A percentile compares a stretch with the other conserved stretches of the same genome.
These are phyloP conservation scores for Lamprotornis superbus DNA, from an alignment of 2,113 vertebrate genomes.

Conservation along the genomic window DNA sequence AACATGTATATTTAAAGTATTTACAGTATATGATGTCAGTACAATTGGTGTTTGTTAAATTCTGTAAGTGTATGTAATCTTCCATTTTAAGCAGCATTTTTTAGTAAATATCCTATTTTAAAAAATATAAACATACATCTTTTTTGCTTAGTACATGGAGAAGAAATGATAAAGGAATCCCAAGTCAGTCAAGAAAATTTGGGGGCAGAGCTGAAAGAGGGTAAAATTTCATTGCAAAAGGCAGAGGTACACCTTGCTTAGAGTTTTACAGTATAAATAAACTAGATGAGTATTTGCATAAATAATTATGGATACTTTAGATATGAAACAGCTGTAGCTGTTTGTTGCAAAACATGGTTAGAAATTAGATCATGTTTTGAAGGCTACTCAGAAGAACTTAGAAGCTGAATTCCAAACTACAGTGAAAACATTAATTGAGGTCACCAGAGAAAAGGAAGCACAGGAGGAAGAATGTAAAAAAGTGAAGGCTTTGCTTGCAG, in stretches of 20 bases:
- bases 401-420: constrained; percentile 73
- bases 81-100: neutral
- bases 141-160: constrained; percentile 72
- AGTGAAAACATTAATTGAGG: constrained; percentile 69
- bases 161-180: constrained; percentile 75
- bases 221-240: constrained; percentile 74
- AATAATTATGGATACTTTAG: neutral
- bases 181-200: constrained; percentile 73
- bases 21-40: neutral
- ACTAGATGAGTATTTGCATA: neutral
- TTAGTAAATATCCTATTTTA: neutral
- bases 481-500: constrained; percentile 70
- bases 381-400: constrained; percentile 73
- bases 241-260: constrained; percentile 72
- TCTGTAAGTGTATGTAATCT: neutral
- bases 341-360: neutral
- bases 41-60: neutral
- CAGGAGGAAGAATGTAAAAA: constrained; percentile 77
- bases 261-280: neutral
- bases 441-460: constrained; percentile 77
- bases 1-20: neutral
- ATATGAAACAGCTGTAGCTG: neutral
- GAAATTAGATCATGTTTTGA: neutral
- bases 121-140: neutral
- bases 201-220: constrained; percentile 74